Conservation (phyloP, 2,113 vertebrate genomes). For the Corythornis madagascariensis region DNA sequence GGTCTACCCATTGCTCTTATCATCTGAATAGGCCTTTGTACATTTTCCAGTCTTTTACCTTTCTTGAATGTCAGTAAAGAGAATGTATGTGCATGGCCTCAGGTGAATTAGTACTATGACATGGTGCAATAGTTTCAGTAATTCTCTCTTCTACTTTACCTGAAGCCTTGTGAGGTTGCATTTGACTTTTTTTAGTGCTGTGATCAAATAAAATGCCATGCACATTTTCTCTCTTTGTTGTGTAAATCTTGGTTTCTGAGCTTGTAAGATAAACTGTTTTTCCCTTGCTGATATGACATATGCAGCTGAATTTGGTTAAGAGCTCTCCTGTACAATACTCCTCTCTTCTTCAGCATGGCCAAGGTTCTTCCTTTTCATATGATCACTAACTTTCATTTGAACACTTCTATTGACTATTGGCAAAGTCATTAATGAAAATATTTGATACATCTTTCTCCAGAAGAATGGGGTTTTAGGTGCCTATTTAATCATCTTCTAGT, state of each 20-base stretch:
- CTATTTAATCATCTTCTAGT: background rate
- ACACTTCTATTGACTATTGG: background rate
- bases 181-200: background rate
- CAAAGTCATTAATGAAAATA: background rate
- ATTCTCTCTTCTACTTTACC: background rate
- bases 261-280: background rate
- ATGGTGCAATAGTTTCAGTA: conserved; percentile 6
- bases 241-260: background rate
- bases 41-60: background rate
- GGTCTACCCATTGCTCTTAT: background rate
- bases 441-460: background rate
- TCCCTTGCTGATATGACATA: background rate
- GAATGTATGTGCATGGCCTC: background rate
- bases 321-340: background rate
- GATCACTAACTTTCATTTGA: background rate
- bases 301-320: background rate
- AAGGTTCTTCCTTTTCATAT: accelerated
- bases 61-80: background rate
- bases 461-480: background rate
- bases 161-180: background rate
- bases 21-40: background rate
- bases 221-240: background rate
- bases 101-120: background rate
- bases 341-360: background rate
- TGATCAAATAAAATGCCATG: background rate